Percentiles rank a stretch among this genome's conserved stretches.
Evolutionary conservation across 2,888 invertebrate genomes (phyloP).

Genomic region (Archaeoteleia sp.): DNA sequence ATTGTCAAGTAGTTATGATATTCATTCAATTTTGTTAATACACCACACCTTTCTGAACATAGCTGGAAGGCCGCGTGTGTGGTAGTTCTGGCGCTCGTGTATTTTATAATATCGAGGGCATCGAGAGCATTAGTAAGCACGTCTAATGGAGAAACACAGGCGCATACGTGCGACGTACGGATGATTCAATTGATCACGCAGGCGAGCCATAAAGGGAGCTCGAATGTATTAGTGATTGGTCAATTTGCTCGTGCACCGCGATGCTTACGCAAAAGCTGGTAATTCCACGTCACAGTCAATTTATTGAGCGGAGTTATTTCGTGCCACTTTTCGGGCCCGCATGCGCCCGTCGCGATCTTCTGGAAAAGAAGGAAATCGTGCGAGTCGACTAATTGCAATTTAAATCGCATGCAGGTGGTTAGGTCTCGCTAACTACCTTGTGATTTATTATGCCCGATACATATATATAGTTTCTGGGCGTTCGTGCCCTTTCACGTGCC

Average conservation of each 20-base stretch:
- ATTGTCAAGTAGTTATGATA: no score
- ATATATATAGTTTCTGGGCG: slow-evolving; percentile 11
- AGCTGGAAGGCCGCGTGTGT: neutral
- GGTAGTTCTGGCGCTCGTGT: no score
- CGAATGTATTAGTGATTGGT: slow-evolving; percentile 48
- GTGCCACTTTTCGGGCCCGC: slow-evolving; percentile 12
- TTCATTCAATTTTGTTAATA: no score
- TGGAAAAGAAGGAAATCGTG: slow-evolving; percentile 27
- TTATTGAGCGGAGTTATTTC: slow-evolving; percentile 15
- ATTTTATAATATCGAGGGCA: slow-evolving; percentile 12
- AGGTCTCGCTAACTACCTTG: slow-evolving; percentile 29
- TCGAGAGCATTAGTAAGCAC: slow-evolving; percentile 36
- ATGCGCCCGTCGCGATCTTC: neutral
- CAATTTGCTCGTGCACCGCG: slow-evolving; percentile 33
- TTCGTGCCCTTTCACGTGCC: slow-evolving; percentile 1
- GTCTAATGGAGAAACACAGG: slow-evolving; percentile 42
- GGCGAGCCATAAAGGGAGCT: slow-evolving; percentile 36
- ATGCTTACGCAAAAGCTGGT: slow-evolving; percentile 36
- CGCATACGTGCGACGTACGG: slow-evolving; percentile 23
- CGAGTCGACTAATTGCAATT: slow-evolving; percentile 48
- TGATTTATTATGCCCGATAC: slow-evolving; percentile 43
- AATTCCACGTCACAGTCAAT: slow-evolving; percentile 34
- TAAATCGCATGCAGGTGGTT: slow-evolving; percentile 29
- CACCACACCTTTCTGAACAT: no score
- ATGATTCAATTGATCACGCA: slow-evolving; percentile 49